These are phyloP conservation scores for Lipotes vexillifer DNA, from an alignment of 2,113 vertebrate genomes.

Conservation along the genomic window DNA sequence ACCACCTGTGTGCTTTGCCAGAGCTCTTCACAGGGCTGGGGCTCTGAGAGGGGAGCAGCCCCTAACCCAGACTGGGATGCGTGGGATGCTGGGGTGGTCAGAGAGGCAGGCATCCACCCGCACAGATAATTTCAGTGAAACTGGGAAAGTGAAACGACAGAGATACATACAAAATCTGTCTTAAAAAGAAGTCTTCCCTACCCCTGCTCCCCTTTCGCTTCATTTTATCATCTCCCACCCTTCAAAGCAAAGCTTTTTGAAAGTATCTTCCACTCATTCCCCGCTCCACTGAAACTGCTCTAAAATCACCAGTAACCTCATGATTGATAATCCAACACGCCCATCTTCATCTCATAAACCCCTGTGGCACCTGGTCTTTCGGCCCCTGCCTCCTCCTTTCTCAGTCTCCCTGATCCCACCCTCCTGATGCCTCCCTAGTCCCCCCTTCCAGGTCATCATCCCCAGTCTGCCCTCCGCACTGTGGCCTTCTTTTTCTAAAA, in stretches of 20 bases:
- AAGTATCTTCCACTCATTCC: not conserved
- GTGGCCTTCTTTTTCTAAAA: not conserved
- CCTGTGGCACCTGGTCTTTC: not conserved
- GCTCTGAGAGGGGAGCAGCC: not conserved
- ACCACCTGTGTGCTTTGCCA: not conserved
- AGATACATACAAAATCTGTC: not conserved
- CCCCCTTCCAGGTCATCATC: not conserved
- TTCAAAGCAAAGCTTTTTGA: not conserved
- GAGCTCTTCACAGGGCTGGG: not conserved
- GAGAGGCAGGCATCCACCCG: not conserved
- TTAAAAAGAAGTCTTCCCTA: not conserved
- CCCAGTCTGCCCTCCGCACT: not conserved
- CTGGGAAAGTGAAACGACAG: not conserved
- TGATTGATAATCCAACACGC: not conserved
- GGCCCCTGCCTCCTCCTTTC: not conserved
- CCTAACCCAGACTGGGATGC: not conserved
- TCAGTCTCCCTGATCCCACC: not conserved
- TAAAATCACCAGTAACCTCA: not conserved
- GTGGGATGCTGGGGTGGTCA: not conserved
- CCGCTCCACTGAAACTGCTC: not conserved
- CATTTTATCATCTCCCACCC: not conserved
- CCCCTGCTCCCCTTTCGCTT: not conserved
- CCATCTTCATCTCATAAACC: not conserved
- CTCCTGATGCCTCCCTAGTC: not conserved
- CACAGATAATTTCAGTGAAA: not conserved